phyloP scores from a whole-genome alignment of 2,797 vertebrate genomes.

The Sarcoramphus papa region DNA sequence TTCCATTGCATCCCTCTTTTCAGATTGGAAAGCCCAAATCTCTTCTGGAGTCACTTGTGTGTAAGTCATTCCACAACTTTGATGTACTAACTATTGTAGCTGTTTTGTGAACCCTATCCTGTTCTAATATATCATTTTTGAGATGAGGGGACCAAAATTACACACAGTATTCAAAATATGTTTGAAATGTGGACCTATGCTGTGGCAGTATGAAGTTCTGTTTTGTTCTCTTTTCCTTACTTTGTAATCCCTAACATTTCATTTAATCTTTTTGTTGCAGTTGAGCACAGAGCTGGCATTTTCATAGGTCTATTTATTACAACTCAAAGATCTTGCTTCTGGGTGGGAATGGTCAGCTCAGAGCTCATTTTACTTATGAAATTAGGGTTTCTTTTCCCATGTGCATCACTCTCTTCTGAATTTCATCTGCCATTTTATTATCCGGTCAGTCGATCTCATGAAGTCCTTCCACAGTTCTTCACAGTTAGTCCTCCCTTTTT shows the following conservation, averaged over 20 bases:
- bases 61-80: not conserved
- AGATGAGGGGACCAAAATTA: not conserved
- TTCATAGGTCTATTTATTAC: not conserved
- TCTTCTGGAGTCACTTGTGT: not conserved
- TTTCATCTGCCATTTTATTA: not conserved
- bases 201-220: not conserved
- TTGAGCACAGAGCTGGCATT: not conserved
- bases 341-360: not conserved
- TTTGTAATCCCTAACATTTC: not conserved
- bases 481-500: not conserved
- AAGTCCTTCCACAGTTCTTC: not conserved
- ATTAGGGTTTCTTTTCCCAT: not conserved
- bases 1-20: not conserved
- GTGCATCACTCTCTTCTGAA: not conserved
- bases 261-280: not conserved
- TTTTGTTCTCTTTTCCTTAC: not conserved
- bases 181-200: not conserved
- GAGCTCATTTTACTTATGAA: not conserved
- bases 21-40: not conserved
- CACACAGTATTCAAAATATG: not conserved
- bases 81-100: not conserved
- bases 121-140: not conserved
- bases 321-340: not conserved
- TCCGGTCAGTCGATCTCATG: not conserved
- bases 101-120: not conserved